Evolutionary conservation across 2,113 vertebrate genomes (phyloP).

Genomic region (Lota lota): DNA sequence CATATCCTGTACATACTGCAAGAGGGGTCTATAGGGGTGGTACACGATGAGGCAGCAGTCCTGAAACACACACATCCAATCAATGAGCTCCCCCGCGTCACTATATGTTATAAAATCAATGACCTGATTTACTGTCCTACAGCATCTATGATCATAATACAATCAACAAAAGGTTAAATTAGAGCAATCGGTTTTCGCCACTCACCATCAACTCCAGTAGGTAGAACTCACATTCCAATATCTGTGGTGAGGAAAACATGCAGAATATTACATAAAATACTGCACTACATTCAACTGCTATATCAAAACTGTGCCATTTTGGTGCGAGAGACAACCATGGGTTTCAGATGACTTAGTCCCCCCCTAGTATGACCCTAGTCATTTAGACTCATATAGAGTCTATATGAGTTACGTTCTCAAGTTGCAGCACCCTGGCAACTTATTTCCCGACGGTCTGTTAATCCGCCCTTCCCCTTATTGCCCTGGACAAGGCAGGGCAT

Average conservation of each 20-base stretch:
- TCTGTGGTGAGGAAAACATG: constrained; percentile 65
- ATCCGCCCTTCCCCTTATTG: constrained; percentile 27
- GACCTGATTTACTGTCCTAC: no score
- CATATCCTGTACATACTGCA: constrained; percentile 99
- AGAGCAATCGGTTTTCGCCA: neutral
- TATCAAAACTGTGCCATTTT: no score
- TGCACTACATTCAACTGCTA: no score
- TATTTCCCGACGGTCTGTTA: constrained; percentile 15
- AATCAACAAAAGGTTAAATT: no score
- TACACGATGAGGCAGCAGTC: constrained; percentile 99
- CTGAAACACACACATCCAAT: constrained; percentile 60
- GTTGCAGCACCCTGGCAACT: constrained; percentile 30
- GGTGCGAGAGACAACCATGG: no score
- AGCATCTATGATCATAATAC: neutral
- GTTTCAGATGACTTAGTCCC: no score
- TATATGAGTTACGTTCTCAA: constrained; percentile 17
- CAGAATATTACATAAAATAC: neutral
- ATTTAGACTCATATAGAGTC: neutral
- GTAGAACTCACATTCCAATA: constrained; percentile 99
- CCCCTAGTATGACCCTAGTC: neutral
- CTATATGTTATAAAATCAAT: no score
- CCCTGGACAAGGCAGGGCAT: constrained; percentile 17
- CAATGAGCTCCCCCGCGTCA: no score
- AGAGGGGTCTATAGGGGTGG: constrained; percentile 95
- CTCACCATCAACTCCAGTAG: constrained; percentile 98